Base-by-base conservation (phyloP, 37 sponge, comb jelly and placozoan species). In the Hormiphora californensis region DNA sequence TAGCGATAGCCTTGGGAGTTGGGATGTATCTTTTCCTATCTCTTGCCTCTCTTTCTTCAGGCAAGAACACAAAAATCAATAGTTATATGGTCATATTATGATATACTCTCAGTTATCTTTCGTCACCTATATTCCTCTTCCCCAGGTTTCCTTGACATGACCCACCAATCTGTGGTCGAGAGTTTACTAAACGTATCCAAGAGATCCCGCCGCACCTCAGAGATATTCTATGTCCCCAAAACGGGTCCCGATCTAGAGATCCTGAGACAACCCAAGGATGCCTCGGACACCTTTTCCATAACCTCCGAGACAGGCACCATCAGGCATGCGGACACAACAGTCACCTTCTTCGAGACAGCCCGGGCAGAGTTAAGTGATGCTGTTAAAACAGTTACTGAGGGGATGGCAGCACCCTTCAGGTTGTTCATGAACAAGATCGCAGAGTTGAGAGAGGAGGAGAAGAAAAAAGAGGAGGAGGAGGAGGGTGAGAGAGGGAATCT, bases 221-320 rank as follows among this genome's bases (percentile, higher is more conserved):
- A 73, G 43, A 73, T 73, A 73, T 73, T 73, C 25, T 73, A 73
- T 30, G 44, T 73, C 3, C 81, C 81, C 46, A 73, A 73, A 73
- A 43, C 81, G 17, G 81, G 81, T 3, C 81, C 81, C 41, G 81
- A 73, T 73, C 12, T 73, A 8, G 17, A 73, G 22, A 73, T 73
- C 46, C 40, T 43, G 23, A 11, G 17, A 43, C 35, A 73, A 46
- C 35, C 67, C 1, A 28, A 35, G 17, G 38, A 21, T 30, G 81
- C 40, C 1, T n/a, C 35, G 19, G 81, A 73, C 25, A 27, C 39
- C 44, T n/a, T 36, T 43, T 73, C 81, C 1, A 3, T 73, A 19
- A 19, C 44, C 41, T 73, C 81, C n/a, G 81, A 73, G 43, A 73
- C 81, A 0, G 81, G 81, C 3, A 73, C 81, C 21, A 73, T 73